phyloP scores from a whole-genome alignment of 2,113 vertebrate species.

The Thermophis baileyi region DNA sequence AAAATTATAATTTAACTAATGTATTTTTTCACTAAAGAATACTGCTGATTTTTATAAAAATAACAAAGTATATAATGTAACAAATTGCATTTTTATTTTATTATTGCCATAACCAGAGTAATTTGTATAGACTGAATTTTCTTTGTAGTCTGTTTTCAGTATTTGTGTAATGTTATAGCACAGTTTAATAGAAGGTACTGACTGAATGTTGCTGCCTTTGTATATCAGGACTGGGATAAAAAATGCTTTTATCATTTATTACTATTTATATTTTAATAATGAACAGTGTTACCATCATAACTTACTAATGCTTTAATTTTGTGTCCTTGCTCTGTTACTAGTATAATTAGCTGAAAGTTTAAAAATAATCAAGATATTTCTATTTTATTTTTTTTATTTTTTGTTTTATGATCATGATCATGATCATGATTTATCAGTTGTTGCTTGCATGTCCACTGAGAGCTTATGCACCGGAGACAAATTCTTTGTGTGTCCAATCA shows the following conservation, averaged over 20 bases:
- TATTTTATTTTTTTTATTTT: too few species aligned
- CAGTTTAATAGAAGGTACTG: background rate
- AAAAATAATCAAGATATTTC: background rate
- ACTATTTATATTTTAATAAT: background rate
- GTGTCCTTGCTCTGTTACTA: background rate
- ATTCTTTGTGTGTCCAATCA: too few species aligned
- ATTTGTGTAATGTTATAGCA: background rate
- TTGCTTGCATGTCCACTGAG: too few species aligned
- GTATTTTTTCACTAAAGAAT: background rate
- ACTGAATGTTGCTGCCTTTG: background rate
- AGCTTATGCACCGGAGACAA: too few species aligned
- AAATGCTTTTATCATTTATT: background rate
- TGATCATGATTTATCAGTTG: too few species aligned
- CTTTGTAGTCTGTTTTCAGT: background rate
- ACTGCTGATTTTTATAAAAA: background rate
- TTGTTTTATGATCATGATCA: too few species aligned
- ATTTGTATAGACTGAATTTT: background rate
- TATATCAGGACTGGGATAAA: background rate
- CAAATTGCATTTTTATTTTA: background rate
- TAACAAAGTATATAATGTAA: background rate
- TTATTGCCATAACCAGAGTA: background rate
- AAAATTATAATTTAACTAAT: background rate
- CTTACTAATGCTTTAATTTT: conserved; percentile 6
- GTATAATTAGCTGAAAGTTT: background rate
- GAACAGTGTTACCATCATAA: background rate